phyloP scores from a whole-genome alignment of 2,113 vertebrate genomes.

The Carassius auratus region DNA sequence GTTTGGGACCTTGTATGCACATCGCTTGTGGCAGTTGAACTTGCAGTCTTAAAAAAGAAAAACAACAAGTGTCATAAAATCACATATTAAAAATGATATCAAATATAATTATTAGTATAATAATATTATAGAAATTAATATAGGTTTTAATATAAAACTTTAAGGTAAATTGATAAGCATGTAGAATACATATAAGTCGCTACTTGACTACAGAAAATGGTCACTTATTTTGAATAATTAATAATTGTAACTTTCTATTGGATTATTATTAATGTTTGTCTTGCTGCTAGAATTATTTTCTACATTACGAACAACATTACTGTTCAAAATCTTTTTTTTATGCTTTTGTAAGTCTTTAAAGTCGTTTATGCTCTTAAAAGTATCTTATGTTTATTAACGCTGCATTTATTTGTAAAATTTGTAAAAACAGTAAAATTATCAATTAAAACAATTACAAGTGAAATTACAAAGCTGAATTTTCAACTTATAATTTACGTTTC shows the following conservation, averaged over 20 bases:
- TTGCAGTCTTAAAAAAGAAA: conserved; percentile 80
- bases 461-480: background rate
- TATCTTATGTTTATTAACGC: background rate
- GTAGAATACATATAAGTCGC: no score
- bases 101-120: background rate
- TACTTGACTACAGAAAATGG: no score
- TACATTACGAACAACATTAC: background rate
- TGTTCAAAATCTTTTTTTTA: background rate
- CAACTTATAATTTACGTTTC: no score
- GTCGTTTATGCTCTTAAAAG: no score
- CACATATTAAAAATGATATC: background rate
- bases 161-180: background rate
- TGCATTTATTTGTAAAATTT: background rate
- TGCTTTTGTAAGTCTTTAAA: no score
- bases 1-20: conserved; percentile 85
- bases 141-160: background rate
- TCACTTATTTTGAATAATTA: no score
- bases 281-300: background rate
- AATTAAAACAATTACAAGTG: background rate
- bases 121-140: background rate
- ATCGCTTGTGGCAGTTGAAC: conserved; percentile 92
- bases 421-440: background rate
- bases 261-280: background rate
- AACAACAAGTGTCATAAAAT: background rate
- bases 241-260: no score